Evolutionary conservation across 23 tunicate genomes (phyloP).

Genomic region (Ascidia mentula): DNA sequence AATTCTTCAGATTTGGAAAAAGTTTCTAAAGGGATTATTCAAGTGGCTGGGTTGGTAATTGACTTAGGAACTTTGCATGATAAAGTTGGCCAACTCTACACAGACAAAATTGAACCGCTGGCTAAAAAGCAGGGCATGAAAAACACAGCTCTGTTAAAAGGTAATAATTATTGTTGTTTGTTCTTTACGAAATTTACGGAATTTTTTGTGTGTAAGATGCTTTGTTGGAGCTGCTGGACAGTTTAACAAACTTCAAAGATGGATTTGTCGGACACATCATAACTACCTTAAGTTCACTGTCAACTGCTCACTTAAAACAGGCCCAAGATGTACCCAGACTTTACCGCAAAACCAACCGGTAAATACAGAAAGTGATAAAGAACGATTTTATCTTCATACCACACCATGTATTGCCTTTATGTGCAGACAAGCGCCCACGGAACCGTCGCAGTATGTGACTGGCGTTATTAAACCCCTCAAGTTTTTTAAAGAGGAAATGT

Average conservation of each 20-base stretch:
- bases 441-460: slow-evolving; percentile 73
- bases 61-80: slow-evolving; percentile 8
- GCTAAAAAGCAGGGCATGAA: slow-evolving; percentile 57
- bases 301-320: slow-evolving; percentile 51
- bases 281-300: slow-evolving; percentile 26
- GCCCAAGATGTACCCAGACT: slow-evolving; percentile 94
- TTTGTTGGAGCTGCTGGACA: slow-evolving; percentile 22
- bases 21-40: neutral
- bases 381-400: neutral
- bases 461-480: slow-evolving; percentile 35
- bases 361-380: neutral
- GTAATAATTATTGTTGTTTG: slow-evolving; percentile 20
- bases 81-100: slow-evolving; percentile 18
- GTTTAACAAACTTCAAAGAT: slow-evolving; percentile 10
- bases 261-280: slow-evolving; percentile 42
- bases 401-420: too few relatives aligned
- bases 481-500: slow-evolving; percentile 31
- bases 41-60: slow-evolving; percentile 3
- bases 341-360: slow-evolving; percentile 82
- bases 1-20: neutral
- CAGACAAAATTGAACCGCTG: slow-evolving; percentile 22
- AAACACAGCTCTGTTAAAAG: slow-evolving; percentile 36
- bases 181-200: neutral
- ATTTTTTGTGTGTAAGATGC: slow-evolving; percentile 28
- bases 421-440: slow-evolving; percentile 77